These are phyloP conservation scores for Conus betulinus DNA, from an alignment of 1,140 invertebrate species.

Conservation along the genomic window DNA sequence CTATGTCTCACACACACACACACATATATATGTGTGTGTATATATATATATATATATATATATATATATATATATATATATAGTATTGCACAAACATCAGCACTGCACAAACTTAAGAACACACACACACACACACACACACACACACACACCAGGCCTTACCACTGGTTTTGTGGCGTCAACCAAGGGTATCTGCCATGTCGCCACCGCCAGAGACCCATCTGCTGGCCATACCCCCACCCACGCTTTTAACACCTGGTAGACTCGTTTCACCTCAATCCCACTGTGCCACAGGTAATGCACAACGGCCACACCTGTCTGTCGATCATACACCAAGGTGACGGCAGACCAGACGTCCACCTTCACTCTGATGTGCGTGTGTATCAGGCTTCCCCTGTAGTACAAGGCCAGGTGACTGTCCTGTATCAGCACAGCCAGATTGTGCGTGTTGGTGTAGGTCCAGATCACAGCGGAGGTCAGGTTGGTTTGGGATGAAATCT, in stretches of 20 bases:
- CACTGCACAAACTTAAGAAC: not conserved
- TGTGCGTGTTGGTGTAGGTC: conserved; percentile 38
- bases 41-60: no score
- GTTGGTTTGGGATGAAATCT: conserved; percentile 18
- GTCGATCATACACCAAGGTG: conserved; percentile 46
- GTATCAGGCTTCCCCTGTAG: conserved; percentile 16
- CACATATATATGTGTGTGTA: no score
- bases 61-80: no score
- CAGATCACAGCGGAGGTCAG: conserved; percentile 34
- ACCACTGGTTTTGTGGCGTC: conserved; percentile 23
- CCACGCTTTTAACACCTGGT: conserved; percentile 31
- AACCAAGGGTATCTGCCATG: conserved; percentile 43
- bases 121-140: no score
- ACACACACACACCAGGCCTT: conserved; percentile 28
- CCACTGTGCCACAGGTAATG: conserved; percentile 42
- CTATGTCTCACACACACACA: no score
- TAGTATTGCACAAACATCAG: no score
- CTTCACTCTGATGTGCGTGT: conserved; percentile 31
- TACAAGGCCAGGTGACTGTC: conserved; percentile 37
- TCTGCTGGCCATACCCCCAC: conserved; percentile 34
- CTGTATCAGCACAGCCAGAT: conserved; percentile 48
- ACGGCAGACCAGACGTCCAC: conserved; percentile 43
- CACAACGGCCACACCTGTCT: conserved; percentile 41
- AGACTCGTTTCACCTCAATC: conserved; percentile 4
- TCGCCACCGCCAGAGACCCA: conserved; percentile 50